Conservation (phyloP, 2,888 invertebrate species). For the Orchesella flavescens region DNA sequence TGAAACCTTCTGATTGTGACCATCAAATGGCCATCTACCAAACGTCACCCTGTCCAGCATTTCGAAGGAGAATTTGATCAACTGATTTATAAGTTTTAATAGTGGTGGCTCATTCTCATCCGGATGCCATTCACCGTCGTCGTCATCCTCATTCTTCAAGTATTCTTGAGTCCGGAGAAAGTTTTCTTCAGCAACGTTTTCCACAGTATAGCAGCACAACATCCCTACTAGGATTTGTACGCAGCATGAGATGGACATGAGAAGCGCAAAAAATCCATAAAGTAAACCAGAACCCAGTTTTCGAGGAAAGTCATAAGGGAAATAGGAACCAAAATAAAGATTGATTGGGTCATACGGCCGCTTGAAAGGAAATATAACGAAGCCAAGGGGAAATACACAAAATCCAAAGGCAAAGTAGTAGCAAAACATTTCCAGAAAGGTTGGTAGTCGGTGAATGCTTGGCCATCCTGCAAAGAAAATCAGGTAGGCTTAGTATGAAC, state of each 20-base stretch:
- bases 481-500: too few species aligned
- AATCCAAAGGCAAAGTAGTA: not conserved
- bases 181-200: not conserved
- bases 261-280: not conserved
- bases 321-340: not conserved
- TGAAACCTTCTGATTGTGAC: too few species aligned
- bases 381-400: not conserved
- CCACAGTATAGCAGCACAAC: not conserved
- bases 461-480: slow-evolving; percentile 15
- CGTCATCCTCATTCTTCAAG: not conserved
- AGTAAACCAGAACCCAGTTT: not conserved
- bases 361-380: not conserved
- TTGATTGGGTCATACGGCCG: not conserved
- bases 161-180: not conserved
- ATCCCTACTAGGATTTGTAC: slow-evolving; percentile 5
- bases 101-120: not conserved
- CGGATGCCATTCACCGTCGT: not conserved
- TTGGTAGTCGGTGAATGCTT: not conserved
- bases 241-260: not conserved
- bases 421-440: not conserved
- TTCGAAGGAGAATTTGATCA: not conserved
- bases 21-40: not conserved
- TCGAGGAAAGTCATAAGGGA: not conserved
- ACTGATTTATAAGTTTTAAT: not conserved
- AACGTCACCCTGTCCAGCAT: not conserved